Evolutionary conservation across 2,888 invertebrate genomes (phyloP), one percentile per base, ranked within the genome.

Genomic region (Disparrhopalites patrizii): DNA sequence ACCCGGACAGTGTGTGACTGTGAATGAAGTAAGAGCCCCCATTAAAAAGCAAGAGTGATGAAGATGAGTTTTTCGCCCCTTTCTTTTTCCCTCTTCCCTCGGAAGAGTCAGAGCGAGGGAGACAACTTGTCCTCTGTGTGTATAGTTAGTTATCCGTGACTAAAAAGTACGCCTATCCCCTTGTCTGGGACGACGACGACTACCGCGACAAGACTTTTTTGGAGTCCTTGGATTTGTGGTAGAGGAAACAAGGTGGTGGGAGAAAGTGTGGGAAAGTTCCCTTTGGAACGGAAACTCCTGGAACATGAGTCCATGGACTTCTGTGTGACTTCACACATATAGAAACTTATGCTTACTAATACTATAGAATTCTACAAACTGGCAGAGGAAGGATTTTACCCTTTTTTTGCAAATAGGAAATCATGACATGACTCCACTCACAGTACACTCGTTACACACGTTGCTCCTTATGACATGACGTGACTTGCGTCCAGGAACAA

Each of bases 401-500:
- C n/a, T n/a, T n/a, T n/a, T n/a, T n/a, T n/a, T n/a, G n/a, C n/a
- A n/a, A n/a, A n/a, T n/a, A n/a, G n/a, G n/a, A n/a, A n/a, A n/a
- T 20, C 20, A 52, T 23, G 18, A 20, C 33, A 33, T 23, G 36
- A 3, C 23, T 36, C 20, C 7, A n/a, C n/a, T n/a, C 18, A 56
- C 1, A 13, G 23, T 56, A 52, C 36, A 20, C 25, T 40, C 47
- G 43, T 58, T 47, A n/a, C n/a, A 31, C 52, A 31, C 52, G 31
- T 52, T 30, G 28, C 52, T 8, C 28, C 57, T 47, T 43, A 43
- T 58, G 38, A 43, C 28, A 27, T 47, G 27, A 58, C 58, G 30
- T 43, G 58, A 58, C 58, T 58, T 8, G 58, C n/a, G 25, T 58
- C 58, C 40, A 23, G n/a, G n/a, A n/a, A n/a, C n/a, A n/a, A n/a